A percentile compares a stretch with the other conserved stretches of the same genome.
phyloP scores from a whole-genome alignment of 2,888 invertebrate species.

The Lycophotia porphyrea region DNA sequence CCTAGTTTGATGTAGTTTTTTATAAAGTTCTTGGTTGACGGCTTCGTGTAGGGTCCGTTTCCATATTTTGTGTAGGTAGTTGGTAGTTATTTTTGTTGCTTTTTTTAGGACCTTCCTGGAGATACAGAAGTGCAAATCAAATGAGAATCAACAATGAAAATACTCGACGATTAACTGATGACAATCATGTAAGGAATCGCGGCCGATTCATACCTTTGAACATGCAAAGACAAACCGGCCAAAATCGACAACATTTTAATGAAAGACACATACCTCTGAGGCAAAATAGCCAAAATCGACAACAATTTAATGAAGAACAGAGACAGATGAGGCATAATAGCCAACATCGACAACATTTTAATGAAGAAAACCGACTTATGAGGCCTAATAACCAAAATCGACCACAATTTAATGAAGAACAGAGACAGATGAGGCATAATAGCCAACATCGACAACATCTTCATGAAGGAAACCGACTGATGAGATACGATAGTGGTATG shows the following conservation, averaged over 20 bases:
- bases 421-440: not conserved
- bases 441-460: slow-evolving; percentile 1
- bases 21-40: not conserved
- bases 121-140: not conserved
- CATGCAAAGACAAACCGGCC: slow-evolving; percentile 7
- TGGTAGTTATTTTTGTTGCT: not conserved
- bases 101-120: slow-evolving; percentile 50
- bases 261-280: not conserved
- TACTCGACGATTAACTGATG: not conserved
- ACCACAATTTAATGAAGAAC: slow-evolving; percentile 15
- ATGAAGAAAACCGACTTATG: slow-evolving; percentile 2
- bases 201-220: not conserved
- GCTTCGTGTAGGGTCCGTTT: not conserved
- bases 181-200: not conserved
- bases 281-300: slow-evolving; percentile 10
- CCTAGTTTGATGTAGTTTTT: no score
- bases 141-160: not conserved
- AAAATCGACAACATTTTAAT: not conserved
- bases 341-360: not conserved
- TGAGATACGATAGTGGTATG: slow-evolving; percentile 37
- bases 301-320: not conserved
- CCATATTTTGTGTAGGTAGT: not conserved
- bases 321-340: not conserved
- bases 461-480: slow-evolving; percentile 2
- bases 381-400: slow-evolving; percentile 10